Evolutionary conservation across 2,888 invertebrate species (phyloP), one percentile per base, ranked within the genome.

Genomic region (Agelastica alni): DNA sequence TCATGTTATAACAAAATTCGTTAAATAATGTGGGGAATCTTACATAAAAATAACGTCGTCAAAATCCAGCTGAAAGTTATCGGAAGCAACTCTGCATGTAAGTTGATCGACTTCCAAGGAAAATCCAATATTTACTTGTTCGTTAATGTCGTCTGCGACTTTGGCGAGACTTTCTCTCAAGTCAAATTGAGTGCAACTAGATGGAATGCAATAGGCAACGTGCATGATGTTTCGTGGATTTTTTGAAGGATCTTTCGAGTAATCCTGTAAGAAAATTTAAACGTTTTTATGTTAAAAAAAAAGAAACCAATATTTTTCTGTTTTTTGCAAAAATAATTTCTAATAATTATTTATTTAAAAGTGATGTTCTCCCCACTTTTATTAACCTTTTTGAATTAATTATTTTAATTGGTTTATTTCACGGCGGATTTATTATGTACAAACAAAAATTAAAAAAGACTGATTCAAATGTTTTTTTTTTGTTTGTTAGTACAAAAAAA

Each of bases 161-260:
- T 60, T 49, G 17, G 64, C 51, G 13, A 72, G 46, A 20, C 62
- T 59, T 10, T 72, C 67, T 16, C 77, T 76, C n/a, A 85, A 78
- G 4, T 83, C 80, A 3, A 72, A 67, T 1, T 80, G 76, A 16
- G 77, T 74, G 62, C 85, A 85, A 0, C 80, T 77, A 32, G 81
- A 80, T 9, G 85, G 85, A 9, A 84, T 77, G 64, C 85, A 85
- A 0, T 82, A 80, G 2, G 83, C 83, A 81, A 84, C 84, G 48
- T 81, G 80, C 0, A 83, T 64, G 46, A 72, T 64, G 59, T 68
- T 68, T 26, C 69, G 52, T 2, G 62, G 55, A 18, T 30, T 58
- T 10, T 52, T 56, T 7, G 53, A 41, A 2, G 48, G 43, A 18
- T 62, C 60, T 13, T 55, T 53, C 0, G 56, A 26, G 31, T 52